These are phyloP conservation scores for Pemphigus obesinymphae DNA, from an alignment of 1,140 invertebrate genomes.

Conservation along the genomic window DNA sequence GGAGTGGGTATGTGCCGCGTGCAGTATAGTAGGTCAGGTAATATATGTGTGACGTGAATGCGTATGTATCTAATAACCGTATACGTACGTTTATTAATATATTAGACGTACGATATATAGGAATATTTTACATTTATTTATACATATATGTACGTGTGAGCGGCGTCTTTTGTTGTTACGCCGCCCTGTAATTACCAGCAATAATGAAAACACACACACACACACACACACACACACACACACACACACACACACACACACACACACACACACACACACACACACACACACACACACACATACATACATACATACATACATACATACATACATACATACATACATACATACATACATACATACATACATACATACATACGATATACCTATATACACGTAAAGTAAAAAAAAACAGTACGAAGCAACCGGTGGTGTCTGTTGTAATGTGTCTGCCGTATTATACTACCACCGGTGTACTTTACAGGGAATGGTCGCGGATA, in stretches of 20 bases:
- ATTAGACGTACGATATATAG: no score
- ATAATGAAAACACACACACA: slow-evolving; percentile 41
- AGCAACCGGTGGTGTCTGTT: slow-evolving; percentile 11
- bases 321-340: no score
- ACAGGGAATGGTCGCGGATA: not conserved
- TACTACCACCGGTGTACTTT: not conserved
- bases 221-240: slow-evolving; percentile 36
- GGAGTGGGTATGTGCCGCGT: no score
- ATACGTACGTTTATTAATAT: no score
- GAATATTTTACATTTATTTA: no score
- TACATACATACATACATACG: no score
- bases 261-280: slow-evolving; percentile 36
- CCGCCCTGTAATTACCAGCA: slow-evolving; percentile 38
- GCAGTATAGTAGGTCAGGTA: no score
- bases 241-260: slow-evolving; percentile 36
- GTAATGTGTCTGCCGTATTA: not conserved
- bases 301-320: no score
- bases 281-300: slow-evolving; percentile 36
- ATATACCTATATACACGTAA: no score
- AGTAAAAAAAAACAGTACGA: slow-evolving; percentile 16
- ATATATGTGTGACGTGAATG: no score
- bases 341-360: slow-evolving; percentile 26
- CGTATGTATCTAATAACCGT: no score
- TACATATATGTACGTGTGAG: not conserved
- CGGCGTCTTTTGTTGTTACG: slow-evolving; percentile 23